These are phyloP conservation scores for Dipodomys spectabilis DNA, from an alignment of 2,113 vertebrate species.

Conservation along the genomic window DNA sequence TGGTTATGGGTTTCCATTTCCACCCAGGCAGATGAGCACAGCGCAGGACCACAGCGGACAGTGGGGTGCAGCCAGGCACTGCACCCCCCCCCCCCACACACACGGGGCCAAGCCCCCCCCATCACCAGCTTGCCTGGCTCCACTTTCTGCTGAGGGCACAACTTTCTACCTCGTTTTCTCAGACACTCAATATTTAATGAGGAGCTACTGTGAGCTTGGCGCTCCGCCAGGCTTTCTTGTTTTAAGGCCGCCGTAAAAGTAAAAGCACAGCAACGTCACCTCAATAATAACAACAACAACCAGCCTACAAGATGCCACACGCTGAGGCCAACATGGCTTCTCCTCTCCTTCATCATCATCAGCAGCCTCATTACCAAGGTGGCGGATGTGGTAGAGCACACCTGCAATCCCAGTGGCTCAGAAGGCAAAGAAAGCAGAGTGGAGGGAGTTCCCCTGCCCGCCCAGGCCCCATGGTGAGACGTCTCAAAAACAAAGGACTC, in stretches of 20 bases:
- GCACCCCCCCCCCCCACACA: fast-evolving
- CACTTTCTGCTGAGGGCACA: background rate
- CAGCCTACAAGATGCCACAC: fast-evolving
- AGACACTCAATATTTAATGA: constrained; percentile 24
- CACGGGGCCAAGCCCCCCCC: background rate
- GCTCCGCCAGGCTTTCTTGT: background rate
- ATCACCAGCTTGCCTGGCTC: background rate
- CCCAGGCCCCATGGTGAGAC: no score
- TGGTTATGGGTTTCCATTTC: fast-evolving
- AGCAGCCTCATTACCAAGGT: fast-evolving
- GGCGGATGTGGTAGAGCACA: fast-evolving
- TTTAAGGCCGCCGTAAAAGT: background rate
- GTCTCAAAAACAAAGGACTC: no score
- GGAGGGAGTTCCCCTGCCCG: no score
- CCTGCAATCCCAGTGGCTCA: no score
- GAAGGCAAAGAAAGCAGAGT: no score
- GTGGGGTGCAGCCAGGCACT: background rate
- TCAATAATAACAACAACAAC: background rate
- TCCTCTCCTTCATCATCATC: background rate
- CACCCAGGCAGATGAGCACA: no score
- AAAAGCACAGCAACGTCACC: background rate
- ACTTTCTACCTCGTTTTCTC: background rate
- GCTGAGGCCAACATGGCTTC: fast-evolving
- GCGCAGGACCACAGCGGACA: background rate
- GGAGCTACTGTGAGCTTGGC: background rate